Evolutionary conservation across 2,113 vertebrate genomes (phyloP), one percentile per base, ranked within the genome.

Genomic region (Odontesthes bonariensis): DNA sequence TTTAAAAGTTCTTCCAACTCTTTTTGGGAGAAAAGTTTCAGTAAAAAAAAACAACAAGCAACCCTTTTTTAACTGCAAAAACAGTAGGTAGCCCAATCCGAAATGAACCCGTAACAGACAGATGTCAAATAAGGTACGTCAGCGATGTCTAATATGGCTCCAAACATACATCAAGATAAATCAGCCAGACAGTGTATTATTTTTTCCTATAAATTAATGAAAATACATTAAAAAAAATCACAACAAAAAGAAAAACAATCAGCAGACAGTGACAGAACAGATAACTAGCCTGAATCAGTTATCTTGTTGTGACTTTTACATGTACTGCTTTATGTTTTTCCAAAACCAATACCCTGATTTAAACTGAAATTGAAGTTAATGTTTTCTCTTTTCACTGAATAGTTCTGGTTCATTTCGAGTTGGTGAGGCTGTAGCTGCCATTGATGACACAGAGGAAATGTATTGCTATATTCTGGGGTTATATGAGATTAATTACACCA

Each of bases 11-110:
- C 19, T 55, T 46, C 40, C 27, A 27, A 27, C 27, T 27, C 27
- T 27, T 27, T 27, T 27, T 27, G 27, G 3, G 27, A 27, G 27
- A 27, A 27, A 27, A 27, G 27, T 27, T 27, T 17, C 47, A 73
- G 47, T 17, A 38, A 66, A 60, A 51, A 22, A 54, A 75, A 32
- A 23, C 8, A 4, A 53, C 11, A 20, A 32, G 66, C 54, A 35
- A 49, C 42, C 42, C 19, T 10, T 58, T 56, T 83, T 56, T 51
- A 44, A 55, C 53, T 77, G 51, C 73, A 64, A 75, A 72, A 81
- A 52, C 73, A 77, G 60, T 49, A 76, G 73, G 46, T 46, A 61
- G 71, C n/a, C n/a, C 0, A 61, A 20, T 46, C 46, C 53, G 27
- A 44, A 51, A 19, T 42, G 9, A 53, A 57, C 54, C 54, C 40